Conservation (phyloP, 2,797 vertebrate genomes). For the Ataeniobius toweri region DNA sequence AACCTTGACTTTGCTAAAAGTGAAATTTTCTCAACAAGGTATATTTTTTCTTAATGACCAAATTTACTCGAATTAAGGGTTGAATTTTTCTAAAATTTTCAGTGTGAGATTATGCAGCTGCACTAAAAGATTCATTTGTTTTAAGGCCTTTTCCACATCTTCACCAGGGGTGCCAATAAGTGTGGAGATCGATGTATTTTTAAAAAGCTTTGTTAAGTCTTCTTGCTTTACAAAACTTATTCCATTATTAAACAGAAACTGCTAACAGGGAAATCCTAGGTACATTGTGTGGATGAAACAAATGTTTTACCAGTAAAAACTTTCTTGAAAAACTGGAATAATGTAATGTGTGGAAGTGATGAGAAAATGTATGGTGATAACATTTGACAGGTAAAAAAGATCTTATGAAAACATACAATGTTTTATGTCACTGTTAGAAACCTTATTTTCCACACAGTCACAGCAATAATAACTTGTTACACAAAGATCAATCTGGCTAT, state of each 20-base stretch:
- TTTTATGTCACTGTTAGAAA: background rate
- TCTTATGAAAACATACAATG: background rate
- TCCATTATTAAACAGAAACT: background rate
- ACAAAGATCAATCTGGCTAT: background rate
- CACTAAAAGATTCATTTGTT: conserved; percentile 1
- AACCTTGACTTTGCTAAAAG: too few species aligned
- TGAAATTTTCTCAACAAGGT: too few species aligned
- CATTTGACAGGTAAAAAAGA: background rate
- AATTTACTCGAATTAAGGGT: background rate
- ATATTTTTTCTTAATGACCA: background rate
- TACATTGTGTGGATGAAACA: background rate
- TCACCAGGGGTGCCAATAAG: background rate
- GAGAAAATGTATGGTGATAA: background rate
- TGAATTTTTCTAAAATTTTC: background rate
- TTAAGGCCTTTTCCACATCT: background rate
- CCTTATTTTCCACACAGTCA: background rate
- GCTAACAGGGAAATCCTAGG: background rate
- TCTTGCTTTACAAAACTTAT: background rate
- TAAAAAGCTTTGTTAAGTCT: background rate
- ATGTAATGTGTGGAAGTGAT: background rate
- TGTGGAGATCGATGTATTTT: background rate
- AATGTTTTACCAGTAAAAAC: background rate
- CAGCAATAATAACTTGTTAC: background rate
- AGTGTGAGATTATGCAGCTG: background rate
- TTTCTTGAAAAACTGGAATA: background rate